Conservation (phyloP, 2,797 vertebrate genomes). For the Pogonophryne albipinna region DNA sequence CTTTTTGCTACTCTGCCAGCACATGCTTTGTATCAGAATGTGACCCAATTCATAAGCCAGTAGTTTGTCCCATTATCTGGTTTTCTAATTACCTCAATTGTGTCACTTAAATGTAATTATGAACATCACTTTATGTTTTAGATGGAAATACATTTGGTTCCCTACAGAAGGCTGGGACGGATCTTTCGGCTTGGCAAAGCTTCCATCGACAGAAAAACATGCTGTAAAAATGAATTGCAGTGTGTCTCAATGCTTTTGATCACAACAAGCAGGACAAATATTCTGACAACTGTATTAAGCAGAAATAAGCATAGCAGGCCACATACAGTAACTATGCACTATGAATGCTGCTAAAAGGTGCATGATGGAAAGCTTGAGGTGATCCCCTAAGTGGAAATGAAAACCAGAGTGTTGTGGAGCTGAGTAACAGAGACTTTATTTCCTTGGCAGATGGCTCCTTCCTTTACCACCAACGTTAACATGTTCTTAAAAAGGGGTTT, state of each 20-base stretch:
- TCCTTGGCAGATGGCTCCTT: constrained; percentile 74
- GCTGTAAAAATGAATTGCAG: constrained; percentile 52
- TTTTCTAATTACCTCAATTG: constrained; percentile 72
- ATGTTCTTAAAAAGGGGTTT: constrained; percentile 55
- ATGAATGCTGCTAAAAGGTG: constrained; percentile 76
- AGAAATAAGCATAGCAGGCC: constrained; percentile 52
- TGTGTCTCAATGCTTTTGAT: constrained; percentile 61
- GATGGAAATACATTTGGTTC: constrained; percentile 54
- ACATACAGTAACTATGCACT: constrained; percentile 48
- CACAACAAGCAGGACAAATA: constrained; percentile 50
- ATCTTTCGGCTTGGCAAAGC: constrained; percentile 53
- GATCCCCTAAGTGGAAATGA: constrained; percentile 72
- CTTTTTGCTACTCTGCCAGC: constrained; percentile 41
- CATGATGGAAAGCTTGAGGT: constrained; percentile 69
- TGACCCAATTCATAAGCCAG: constrained; percentile 53
- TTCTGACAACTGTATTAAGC: constrained; percentile 75
- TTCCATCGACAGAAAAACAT: constrained; percentile 53
- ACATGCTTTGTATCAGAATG: constrained; percentile 65
- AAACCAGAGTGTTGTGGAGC: constrained; percentile 66
- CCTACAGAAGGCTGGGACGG: constrained; percentile 35
- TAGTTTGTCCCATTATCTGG: constrained; percentile 68
- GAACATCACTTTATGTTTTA: constrained; percentile 58
- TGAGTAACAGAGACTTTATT: constrained; percentile 63
- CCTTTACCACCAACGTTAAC: constrained; percentile 58
- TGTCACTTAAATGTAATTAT: constrained; percentile 70